These are phyloP conservation scores for Micromussa lordhowensis DNA, from an alignment of 92 coral and sea anemone species.

Conservation along the genomic window DNA sequence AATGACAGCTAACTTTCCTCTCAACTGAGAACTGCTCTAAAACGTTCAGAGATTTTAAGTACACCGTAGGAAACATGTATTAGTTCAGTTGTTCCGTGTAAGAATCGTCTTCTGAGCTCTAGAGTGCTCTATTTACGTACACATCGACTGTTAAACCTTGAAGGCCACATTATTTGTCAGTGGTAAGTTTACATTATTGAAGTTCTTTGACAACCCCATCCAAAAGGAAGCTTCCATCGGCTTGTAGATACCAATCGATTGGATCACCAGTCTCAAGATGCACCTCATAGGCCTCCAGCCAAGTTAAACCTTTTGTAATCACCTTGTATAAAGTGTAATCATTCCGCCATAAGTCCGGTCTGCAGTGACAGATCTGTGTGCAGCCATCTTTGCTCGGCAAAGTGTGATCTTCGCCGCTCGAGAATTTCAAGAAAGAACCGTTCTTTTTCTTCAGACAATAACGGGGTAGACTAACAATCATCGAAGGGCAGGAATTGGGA, in stretches of 20 bases:
- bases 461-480: slow-evolving; percentile 71
- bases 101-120: not conserved
- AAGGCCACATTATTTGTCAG: not conserved
- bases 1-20: not conserved
- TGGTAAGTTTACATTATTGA: not conserved
- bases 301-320: slow-evolving; percentile 45
- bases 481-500: slow-evolving; percentile 80
- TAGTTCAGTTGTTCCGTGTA: not conserved
- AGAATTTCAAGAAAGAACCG: slow-evolving; percentile 27
- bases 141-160: not conserved
- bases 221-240: not conserved
- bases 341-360: slow-evolving; percentile 72
- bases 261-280: slow-evolving; percentile 45
- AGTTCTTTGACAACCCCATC: slow-evolving; percentile 1
- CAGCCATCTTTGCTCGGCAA: slow-evolving; percentile 59
- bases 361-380: slow-evolving; percentile 75
- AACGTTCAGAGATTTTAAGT: not conserved
- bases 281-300: slow-evolving; percentile 71
- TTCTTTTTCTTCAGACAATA: slow-evolving; percentile 21
- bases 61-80: not conserved
- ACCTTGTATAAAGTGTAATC: slow-evolving; percentile 59
- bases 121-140: not conserved
- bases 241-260: slow-evolving; percentile 43
- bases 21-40: no score
- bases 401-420: slow-evolving; percentile 43